Percentiles rank a stretch among this genome's conserved stretches.
Evolutionary conservation across 2,888 invertebrate species (phyloP).

Genomic region (Acanthosepion lycidas): DNA sequence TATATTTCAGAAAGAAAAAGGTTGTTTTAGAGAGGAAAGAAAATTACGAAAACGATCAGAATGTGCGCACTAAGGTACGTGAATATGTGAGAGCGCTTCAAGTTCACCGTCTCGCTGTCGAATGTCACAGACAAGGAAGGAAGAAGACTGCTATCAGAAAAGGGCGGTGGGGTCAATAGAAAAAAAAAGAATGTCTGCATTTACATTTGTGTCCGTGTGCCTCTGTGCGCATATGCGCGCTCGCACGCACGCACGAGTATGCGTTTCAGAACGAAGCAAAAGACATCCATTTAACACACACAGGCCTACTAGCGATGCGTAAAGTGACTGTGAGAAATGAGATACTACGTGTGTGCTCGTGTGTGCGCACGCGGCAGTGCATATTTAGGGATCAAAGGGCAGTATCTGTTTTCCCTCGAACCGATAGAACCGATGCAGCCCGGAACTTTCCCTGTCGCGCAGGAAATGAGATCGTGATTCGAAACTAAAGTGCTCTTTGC

Average conservation of each 20-base stretch:
- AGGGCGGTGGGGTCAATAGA: too few species aligned
- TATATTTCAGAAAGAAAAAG: neutral
- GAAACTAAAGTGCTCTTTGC: neutral
- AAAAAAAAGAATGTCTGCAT: neutral
- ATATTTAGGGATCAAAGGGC: neutral
- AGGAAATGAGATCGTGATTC: conserved; percentile 22
- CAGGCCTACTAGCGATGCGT: neutral
- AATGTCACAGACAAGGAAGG: too few species aligned
- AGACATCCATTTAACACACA: too few species aligned
- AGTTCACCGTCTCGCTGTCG: too few species aligned
- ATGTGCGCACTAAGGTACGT: too few species aligned
- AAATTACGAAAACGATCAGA: too few species aligned
- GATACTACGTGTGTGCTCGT: neutral
- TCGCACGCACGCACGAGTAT: neutral
- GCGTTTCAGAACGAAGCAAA: neutral
- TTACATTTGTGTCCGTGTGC: neutral
- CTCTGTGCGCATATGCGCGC: too few species aligned
- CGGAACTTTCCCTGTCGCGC: neutral
- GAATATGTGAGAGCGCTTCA: too few species aligned
- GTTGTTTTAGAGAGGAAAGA: neutral
- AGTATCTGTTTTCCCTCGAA: neutral
- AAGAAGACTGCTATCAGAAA: too few species aligned
- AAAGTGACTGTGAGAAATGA: neutral
- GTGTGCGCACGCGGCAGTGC: neutral
- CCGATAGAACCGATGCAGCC: neutral